Conservation (phyloP, 2,888 invertebrate genomes). For the Morinoia aosen region DNA sequence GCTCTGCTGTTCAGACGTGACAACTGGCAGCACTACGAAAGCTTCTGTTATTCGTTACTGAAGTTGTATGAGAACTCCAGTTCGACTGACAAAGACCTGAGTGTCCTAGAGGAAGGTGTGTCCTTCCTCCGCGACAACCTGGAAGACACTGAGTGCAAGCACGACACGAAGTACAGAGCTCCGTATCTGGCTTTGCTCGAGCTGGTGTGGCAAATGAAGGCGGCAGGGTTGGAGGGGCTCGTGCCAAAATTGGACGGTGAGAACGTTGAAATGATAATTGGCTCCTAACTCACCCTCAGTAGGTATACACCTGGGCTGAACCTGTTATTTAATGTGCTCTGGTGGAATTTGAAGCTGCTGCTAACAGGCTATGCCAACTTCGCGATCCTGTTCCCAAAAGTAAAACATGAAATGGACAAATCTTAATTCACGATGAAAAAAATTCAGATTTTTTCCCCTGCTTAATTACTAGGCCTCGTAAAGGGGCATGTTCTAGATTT, state of each 20-base stretch:
- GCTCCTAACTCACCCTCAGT: not conserved
- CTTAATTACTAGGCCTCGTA: no score
- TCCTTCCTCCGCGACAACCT: constrained; percentile 46
- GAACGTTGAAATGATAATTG: not conserved
- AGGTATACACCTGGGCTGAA: not conserved
- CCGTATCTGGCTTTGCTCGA: constrained; percentile 63
- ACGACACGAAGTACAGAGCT: constrained; percentile 54
- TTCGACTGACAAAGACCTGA: not conserved
- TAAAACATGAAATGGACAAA: no score
- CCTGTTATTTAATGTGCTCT: not conserved
- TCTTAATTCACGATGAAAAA: no score
- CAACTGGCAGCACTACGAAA: constrained; percentile 67
- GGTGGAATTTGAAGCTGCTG: no score
- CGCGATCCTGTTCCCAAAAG: no score
- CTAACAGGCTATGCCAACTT: no score
- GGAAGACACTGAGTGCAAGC: constrained; percentile 40
- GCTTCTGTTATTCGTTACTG: constrained; percentile 53
- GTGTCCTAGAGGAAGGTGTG: constrained; percentile 26
- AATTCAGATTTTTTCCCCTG: no score
- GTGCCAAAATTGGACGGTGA: constrained; percentile 60
- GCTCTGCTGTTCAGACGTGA: constrained; percentile 57
- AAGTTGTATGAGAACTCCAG: constrained; percentile 8
- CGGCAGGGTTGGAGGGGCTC: constrained; percentile 52
- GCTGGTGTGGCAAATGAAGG: constrained; percentile 56
- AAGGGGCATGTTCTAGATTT: no score